phyloP scores from a whole-genome alignment of 2,113 vertebrate species.

The Zapornia atra region DNA sequence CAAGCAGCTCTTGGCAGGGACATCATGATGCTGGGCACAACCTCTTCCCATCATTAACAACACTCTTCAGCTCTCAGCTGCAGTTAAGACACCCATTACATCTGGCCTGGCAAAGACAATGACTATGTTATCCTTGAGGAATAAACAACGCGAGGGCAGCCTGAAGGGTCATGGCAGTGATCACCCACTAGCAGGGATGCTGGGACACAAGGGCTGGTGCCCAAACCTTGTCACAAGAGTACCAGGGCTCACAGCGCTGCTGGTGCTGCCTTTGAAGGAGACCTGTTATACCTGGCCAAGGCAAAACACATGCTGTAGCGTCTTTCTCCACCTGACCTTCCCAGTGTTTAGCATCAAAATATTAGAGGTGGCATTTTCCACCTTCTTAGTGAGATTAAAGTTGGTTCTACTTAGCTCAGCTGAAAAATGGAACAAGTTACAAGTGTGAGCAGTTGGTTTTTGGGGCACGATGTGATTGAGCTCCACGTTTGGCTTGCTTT shows the following conservation, averaged over 20 bases:
- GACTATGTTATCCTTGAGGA: neutral
- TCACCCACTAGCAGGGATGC: neutral
- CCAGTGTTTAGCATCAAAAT: neutral
- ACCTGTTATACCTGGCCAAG: neutral
- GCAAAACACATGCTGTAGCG: rapidly evolving
- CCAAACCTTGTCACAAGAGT: neutral
- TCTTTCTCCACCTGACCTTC: neutral
- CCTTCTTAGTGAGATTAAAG: neutral
- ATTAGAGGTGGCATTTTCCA: neutral
- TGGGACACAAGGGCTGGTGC: neutral
- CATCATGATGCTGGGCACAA: neutral
- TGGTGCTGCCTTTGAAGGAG: neutral
- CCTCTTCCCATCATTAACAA: neutral
- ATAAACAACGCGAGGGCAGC: neutral
- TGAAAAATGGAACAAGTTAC: neutral
- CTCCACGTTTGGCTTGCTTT: rapidly evolving
- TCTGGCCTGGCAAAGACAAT: neutral
- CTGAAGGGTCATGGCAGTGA: rapidly evolving
- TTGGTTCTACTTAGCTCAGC: rapidly evolving
- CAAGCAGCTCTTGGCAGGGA: neutral
- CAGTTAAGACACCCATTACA: neutral
- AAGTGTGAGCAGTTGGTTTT: neutral
- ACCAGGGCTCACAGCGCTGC: neutral
- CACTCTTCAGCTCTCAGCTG: neutral
- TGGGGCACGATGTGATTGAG: rapidly evolving